Percentiles rank a stretch among this genome's conserved stretches.
These are phyloP conservation scores for Tympanoctomys barrerae DNA, from an alignment of 2,797 vertebrate species.

Conservation along the genomic window DNA sequence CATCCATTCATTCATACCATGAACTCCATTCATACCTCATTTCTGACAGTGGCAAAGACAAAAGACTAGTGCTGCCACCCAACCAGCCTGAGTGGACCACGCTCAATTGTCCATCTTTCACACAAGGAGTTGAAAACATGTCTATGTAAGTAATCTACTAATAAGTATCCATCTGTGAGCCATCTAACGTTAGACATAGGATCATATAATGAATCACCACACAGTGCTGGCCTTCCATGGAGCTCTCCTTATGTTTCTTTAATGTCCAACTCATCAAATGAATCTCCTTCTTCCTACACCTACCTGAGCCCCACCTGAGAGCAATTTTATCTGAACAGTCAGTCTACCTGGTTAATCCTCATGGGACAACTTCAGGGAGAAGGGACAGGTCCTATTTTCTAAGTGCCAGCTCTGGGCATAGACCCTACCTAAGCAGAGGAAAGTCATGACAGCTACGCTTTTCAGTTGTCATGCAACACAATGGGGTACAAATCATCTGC, in stretches of 20 bases:
- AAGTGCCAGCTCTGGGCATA: not conserved
- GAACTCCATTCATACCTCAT: not conserved
- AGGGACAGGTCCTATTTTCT: not conserved
- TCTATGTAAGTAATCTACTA: not conserved
- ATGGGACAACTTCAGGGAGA: not conserved
- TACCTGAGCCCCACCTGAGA: not conserved
- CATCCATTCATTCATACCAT: too few species aligned
- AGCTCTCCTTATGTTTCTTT: not conserved
- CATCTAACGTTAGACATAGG: not conserved
- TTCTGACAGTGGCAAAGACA: not conserved
- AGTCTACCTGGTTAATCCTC: not conserved
- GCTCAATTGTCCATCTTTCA: not conserved
- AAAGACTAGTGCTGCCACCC: not conserved
- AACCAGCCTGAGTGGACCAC: not conserved
- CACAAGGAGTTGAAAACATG: not conserved
- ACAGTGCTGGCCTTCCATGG: not conserved
- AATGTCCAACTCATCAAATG: not conserved
- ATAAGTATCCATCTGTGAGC: not conserved
- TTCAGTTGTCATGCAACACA: not conserved
- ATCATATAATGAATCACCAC: not conserved
- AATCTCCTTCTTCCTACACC: not conserved
- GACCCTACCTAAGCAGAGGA: not conserved
- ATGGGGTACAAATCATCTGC: not conserved
- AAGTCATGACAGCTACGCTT: not conserved
- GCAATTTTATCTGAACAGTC: not conserved